Conservation (phyloP, 2,113 vertebrate genomes). For the Gavialis gangeticus region DNA sequence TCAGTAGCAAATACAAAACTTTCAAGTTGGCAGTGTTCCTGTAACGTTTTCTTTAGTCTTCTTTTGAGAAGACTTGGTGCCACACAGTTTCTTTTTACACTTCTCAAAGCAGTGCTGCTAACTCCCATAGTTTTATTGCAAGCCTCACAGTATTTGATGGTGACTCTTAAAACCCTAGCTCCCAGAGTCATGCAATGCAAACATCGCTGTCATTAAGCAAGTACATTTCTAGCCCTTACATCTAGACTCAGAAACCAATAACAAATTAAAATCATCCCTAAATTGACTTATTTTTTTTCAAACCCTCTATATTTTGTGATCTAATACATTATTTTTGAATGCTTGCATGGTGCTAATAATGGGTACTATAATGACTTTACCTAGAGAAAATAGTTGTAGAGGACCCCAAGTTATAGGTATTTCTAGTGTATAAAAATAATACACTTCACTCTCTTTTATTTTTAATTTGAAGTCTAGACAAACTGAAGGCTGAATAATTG, state of each 20-base stretch:
- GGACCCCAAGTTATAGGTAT: not conserved
- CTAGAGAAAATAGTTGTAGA: not conserved
- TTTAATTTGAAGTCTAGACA: conserved; percentile 16
- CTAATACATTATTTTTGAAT: not conserved
- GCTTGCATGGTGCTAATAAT: not conserved
- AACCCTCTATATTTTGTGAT: not conserved
- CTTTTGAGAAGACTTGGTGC: not conserved
- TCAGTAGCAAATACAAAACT: not conserved
- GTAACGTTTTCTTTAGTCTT: not conserved
- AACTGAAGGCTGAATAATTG: conserved; percentile 51
- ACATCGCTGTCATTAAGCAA: not conserved
- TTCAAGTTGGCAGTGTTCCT: not conserved
- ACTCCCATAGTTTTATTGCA: not conserved
- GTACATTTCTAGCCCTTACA: not conserved
- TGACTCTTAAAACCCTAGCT: not conserved
- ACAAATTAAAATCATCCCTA: not conserved
- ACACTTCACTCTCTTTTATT: not conserved
- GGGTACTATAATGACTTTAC: not conserved
- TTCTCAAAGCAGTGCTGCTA: not conserved
- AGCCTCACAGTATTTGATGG: not conserved
- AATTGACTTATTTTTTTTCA: not conserved
- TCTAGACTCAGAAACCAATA: not conserved
- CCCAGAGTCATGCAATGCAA: not conserved
- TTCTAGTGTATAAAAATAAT: not conserved
- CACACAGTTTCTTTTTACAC: not conserved